A percentile compares a stretch with the other conserved stretches of the same genome.
Evolutionary conservation across 2,113 vertebrate genomes (phyloP).

Genomic region (Mus pahari): DNA sequence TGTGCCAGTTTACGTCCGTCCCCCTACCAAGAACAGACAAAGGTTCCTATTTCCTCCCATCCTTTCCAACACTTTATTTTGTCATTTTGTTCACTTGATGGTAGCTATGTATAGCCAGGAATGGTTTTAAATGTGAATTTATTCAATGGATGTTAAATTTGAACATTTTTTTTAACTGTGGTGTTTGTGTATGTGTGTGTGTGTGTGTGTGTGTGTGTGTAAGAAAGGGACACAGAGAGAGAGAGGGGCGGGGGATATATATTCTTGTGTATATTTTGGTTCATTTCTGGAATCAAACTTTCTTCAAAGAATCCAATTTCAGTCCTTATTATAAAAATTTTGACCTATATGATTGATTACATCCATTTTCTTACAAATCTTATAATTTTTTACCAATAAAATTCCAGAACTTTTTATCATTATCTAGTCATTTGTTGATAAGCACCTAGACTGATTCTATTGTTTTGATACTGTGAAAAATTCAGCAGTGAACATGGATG

Average conservation of each 20-base stretch:
- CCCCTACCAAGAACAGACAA: background rate
- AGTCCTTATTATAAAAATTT: background rate
- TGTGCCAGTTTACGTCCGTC: background rate
- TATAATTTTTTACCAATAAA: background rate
- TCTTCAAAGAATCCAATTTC: slow-evolving; percentile 28
- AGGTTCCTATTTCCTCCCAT: background rate
- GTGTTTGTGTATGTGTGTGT: background rate
- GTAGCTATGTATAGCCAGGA: background rate
- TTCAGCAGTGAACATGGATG: background rate
- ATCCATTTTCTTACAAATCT: background rate
- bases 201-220: background rate
- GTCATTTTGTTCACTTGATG: background rate
- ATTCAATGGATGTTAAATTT: background rate
- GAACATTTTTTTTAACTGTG: background rate
- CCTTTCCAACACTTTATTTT: background rate
- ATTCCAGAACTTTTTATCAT: background rate
- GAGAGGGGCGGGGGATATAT: background rate
- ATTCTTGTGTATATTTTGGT: background rate
- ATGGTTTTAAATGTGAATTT: background rate
- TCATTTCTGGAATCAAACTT: background rate
- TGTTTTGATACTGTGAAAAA: background rate
- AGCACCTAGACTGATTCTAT: background rate
- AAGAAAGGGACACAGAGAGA: background rate
- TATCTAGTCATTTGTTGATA: background rate
- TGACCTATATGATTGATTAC: background rate